Evolutionary conservation across 2,797 vertebrate genomes (phyloP).

Genomic region (Petrocephalus sullivani): DNA sequence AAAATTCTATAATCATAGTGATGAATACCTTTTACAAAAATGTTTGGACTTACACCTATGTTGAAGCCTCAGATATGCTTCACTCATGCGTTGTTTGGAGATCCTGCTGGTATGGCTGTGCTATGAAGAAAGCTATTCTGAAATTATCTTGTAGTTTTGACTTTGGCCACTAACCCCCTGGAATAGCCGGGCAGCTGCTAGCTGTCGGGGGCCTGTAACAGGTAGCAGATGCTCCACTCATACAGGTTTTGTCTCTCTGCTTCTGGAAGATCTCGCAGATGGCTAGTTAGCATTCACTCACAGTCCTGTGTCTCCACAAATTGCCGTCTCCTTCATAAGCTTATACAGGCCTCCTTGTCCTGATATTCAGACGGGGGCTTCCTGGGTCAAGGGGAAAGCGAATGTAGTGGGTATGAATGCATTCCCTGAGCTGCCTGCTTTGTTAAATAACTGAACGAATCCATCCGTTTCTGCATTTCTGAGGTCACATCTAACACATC

Average conservation of each 20-base stretch:
- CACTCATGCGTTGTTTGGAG: background rate
- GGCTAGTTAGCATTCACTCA: conserved; percentile 30
- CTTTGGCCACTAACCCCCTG: background rate
- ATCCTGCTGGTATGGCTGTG: background rate
- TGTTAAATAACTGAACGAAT: conserved; percentile 31
- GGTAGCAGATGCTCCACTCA: background rate
- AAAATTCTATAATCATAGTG: background rate
- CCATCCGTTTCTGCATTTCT: background rate
- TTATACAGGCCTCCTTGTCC: background rate
- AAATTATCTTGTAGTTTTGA: background rate
- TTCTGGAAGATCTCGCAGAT: conserved; percentile 20
- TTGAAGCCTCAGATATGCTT: background rate
- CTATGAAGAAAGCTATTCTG: background rate
- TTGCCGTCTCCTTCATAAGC: background rate
- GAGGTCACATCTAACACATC: background rate
- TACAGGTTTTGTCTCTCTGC: background rate
- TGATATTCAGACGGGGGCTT: background rate
- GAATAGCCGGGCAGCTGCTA: background rate
- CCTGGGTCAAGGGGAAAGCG: background rate
- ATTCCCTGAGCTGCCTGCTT: background rate
- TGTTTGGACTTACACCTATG: background rate
- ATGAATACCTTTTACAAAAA: background rate
- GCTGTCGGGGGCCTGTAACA: background rate
- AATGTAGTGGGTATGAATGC: background rate
- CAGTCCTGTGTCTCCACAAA: conserved; percentile 16